These are phyloP conservation scores for Drosophila monieri DNA, from an alignment of 2,888 invertebrate species.

Conservation along the genomic window DNA sequence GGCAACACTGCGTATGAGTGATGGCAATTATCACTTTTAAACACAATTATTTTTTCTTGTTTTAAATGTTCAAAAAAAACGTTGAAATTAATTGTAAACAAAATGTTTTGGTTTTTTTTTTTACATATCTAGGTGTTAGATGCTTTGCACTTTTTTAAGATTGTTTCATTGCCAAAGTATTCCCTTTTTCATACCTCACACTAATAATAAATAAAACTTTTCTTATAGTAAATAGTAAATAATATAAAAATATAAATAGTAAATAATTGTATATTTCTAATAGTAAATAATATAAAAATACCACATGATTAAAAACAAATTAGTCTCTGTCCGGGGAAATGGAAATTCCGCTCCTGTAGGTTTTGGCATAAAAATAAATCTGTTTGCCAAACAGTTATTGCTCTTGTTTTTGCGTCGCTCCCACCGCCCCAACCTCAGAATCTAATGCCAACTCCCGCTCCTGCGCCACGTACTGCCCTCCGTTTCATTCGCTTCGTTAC, in stretches of 20 bases:
- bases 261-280: not conserved
- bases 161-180: no score
- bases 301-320: not conserved
- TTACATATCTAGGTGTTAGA: no score
- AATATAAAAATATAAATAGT: no score
- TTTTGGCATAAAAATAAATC: conserved; percentile 68
- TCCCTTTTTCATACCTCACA: no score
- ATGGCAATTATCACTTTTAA: not conserved
- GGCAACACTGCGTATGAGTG: not conserved
- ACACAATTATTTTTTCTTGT: no score
- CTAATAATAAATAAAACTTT: no score
- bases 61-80: no score
- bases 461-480: not conserved
- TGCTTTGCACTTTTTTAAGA: no score
- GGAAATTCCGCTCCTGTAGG: conserved; percentile 43
- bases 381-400: conserved; percentile 81
- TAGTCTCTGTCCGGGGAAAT: not conserved
- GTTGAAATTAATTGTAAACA: no score
- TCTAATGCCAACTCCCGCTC: conserved; percentile 35
- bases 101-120: no score
- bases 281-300: not conserved
- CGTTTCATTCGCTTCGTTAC: not conserved
- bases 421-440: conserved; percentile 29
- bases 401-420: conserved; percentile 65
- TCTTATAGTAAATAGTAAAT: no score